Conservation (phyloP, 2,113 vertebrate species). For the Gobius niger region DNA sequence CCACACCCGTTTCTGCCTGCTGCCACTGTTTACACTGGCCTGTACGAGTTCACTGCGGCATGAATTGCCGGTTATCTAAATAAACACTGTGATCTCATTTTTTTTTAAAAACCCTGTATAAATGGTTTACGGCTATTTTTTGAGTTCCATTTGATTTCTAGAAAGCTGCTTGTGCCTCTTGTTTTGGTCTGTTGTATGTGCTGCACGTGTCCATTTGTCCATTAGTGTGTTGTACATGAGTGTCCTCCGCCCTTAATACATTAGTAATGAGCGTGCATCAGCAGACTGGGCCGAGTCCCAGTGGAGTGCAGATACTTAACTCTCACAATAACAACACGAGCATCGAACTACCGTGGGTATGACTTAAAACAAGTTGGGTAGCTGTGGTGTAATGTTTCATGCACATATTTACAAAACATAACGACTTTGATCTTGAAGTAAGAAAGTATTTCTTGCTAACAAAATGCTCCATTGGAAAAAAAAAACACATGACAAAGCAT, state of each 20-base stretch:
- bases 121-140: no score
- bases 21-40: slow-evolving; percentile 18
- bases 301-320: slow-evolving; percentile 57
- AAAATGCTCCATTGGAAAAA: background rate
- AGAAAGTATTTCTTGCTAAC: background rate
- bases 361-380: slow-evolving; percentile 34
- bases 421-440: background rate
- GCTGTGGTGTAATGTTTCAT: background rate
- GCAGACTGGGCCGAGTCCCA: slow-evolving; percentile 51
- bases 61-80: slow-evolving; percentile 1
- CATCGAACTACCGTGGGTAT: slow-evolving; percentile 44
- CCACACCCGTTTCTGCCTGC: slow-evolving; percentile 32
- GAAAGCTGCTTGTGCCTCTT: background rate
- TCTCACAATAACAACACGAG: slow-evolving; percentile 55
- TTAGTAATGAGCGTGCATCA: slow-evolving; percentile 68
- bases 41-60: slow-evolving; percentile 26
- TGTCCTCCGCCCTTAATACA: slow-evolving; percentile 61
- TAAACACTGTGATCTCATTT: slow-evolving; percentile 10
- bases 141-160: no score
- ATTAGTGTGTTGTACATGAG: slow-evolving; percentile 41
- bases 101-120: slow-evolving; percentile 10
- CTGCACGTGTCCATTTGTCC: slow-evolving; percentile 3
- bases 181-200: background rate
- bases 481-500: background rate
- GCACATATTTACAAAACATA: background rate